These are phyloP conservation scores for Vesta saturnalis DNA, from an alignment of 2,888 invertebrate genomes.

Conservation along the genomic window DNA sequence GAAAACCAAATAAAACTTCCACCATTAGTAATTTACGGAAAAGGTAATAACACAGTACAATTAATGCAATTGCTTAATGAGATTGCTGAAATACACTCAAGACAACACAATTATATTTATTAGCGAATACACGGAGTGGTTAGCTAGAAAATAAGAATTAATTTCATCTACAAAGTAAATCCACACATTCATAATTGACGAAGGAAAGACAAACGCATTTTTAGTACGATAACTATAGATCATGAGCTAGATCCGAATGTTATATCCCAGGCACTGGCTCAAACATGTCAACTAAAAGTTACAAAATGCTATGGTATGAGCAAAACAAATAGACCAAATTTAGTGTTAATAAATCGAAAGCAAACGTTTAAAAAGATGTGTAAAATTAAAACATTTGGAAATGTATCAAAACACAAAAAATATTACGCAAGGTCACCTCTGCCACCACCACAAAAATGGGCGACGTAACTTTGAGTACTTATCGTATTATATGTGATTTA, in stretches of 20 bases:
- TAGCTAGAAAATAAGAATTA: background rate
- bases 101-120: constrained; percentile 8
- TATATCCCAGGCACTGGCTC: background rate
- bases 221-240: background rate
- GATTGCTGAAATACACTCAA: background rate
- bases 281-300: background rate
- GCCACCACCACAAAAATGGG: no score
- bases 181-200: background rate
- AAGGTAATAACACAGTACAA: background rate
- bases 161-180: no score
- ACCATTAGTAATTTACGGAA: background rate
- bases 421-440: constrained; percentile 46
- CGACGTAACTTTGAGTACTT: no score
- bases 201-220: background rate
- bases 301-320: background rate
- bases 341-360: background rate
- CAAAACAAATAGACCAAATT: constrained; percentile 23
- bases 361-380: background rate
- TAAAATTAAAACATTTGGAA: constrained; percentile 31
- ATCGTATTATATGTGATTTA: no score
- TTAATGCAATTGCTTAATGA: background rate
- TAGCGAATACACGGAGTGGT: background rate
- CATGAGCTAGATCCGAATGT: background rate
- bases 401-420: constrained; percentile 42
- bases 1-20: background rate